These are phyloP conservation scores for Falcunculus frontatus DNA, from an alignment of 2,113 vertebrate species.

Conservation along the genomic window DNA sequence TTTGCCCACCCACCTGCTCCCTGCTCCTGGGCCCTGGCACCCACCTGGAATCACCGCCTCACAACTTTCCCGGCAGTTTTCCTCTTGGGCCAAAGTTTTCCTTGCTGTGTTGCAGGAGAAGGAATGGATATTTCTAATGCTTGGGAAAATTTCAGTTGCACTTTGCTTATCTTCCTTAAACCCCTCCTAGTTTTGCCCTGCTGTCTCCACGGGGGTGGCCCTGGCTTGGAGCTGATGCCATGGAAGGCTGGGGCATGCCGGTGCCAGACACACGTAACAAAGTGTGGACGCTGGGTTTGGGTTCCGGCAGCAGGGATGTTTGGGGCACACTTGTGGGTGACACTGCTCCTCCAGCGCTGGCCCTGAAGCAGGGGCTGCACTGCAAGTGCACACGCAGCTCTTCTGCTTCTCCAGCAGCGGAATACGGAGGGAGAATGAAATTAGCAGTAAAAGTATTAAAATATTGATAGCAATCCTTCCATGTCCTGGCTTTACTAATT, in stretches of 20 bases:
- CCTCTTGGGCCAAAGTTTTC: neutral
- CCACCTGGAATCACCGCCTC: neutral
- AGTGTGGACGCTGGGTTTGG: accelerated
- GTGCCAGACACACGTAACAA: neutral
- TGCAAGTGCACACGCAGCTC: conserved; percentile 45
- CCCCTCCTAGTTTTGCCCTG: neutral
- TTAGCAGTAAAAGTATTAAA: conserved; percentile 79
- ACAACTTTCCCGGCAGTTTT: neutral
- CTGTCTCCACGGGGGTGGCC: neutral
- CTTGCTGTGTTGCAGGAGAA: neutral
- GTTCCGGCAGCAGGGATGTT: neutral
- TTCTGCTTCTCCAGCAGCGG: conserved; percentile 46
- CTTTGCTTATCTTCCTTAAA: neutral
- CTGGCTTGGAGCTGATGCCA: neutral
- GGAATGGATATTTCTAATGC: neutral
- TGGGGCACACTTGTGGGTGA: neutral
- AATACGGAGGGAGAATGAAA: conserved; percentile 66
- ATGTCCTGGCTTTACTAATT: conserved; percentile 82
- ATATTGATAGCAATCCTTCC: conserved; percentile 91
- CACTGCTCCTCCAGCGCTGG: neutral
- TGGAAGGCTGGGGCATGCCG: neutral
- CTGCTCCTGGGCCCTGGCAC: neutral
- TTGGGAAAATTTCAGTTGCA: neutral
- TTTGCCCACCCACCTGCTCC: neutral
- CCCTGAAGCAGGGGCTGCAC: neutral